Conservation (phyloP, 2,797 vertebrate genomes). For the Odontamblyopus lacepedii region DNA sequence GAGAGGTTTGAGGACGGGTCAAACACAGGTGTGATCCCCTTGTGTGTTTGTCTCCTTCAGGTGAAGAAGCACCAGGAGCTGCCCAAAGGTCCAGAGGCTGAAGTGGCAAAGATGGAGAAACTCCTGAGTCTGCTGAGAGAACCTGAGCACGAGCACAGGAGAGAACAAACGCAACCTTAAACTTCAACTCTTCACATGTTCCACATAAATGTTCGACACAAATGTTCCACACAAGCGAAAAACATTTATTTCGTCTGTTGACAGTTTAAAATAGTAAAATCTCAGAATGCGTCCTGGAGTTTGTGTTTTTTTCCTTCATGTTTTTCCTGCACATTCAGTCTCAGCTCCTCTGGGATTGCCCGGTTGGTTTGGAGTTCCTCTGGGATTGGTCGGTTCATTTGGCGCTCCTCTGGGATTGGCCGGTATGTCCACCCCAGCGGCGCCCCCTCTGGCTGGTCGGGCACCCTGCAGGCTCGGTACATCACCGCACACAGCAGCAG, state of each 20-base stretch:
- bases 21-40: too few relatives aligned
- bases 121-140: constrained; percentile 80
- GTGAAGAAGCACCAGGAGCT: constrained; percentile 88
- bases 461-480: constrained; percentile 79
- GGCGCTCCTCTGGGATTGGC: constrained; percentile 71
- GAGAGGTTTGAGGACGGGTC: too few relatives aligned
- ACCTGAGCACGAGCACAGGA: not conserved
- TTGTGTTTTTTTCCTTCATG: too few relatives aligned
- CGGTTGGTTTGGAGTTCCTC: constrained; percentile 70
- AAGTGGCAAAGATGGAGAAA: constrained; percentile 90
- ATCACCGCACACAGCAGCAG: constrained; percentile 78
- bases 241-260: too few relatives aligned
- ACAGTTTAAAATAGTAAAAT: too few relatives aligned
- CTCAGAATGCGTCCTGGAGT: too few relatives aligned
- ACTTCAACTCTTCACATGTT: too few relatives aligned
- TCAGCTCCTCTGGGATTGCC: too few relatives aligned
- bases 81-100: constrained; percentile 85
- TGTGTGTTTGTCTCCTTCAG: constrained; percentile 60
- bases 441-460: constrained; percentile 76
- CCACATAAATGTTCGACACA: too few relatives aligned
- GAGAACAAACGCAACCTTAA: too few relatives aligned
- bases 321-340: too few relatives aligned
- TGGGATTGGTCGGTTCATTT: constrained; percentile 48
- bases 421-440: constrained; percentile 58
- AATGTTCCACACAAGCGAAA: too few relatives aligned